Conservation (phyloP, 2,113 vertebrate genomes). For the Tetraodon nigroviridis region DNA sequence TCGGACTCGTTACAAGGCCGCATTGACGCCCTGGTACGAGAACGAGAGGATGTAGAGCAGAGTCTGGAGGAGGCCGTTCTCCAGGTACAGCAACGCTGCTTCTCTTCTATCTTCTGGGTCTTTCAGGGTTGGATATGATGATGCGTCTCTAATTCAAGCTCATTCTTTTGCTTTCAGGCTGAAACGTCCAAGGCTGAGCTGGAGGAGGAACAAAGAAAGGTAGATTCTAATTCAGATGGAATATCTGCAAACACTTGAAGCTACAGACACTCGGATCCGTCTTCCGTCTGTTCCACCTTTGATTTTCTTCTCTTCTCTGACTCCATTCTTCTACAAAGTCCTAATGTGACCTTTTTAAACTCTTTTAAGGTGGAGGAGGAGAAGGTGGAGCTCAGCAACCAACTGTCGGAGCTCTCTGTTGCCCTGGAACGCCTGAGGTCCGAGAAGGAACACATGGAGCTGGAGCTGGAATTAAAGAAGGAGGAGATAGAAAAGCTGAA, state of each 20-base stretch:
- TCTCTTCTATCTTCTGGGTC: background rate
- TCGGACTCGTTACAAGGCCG: conserved; percentile 71
- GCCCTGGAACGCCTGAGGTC: conserved; percentile 62
- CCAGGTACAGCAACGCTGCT: conserved; percentile 54
- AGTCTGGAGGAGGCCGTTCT: conserved; percentile 76
- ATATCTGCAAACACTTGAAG: background rate
- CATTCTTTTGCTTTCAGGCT: conserved; percentile 18
- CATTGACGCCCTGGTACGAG: conserved; percentile 69
- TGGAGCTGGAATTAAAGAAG: conserved; percentile 56
- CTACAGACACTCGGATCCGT: background rate
- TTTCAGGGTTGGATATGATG: background rate
- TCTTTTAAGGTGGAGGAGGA: conserved; percentile 60
- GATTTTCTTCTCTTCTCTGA: background rate
- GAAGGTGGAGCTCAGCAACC: conserved; percentile 47
- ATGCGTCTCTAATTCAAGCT: background rate
- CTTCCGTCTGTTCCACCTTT: background rate
- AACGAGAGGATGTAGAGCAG: conserved; percentile 65
- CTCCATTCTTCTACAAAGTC: background rate
- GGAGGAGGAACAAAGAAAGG: conserved; percentile 68
- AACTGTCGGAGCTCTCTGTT: conserved; percentile 45
- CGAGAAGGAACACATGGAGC: conserved; percentile 73
- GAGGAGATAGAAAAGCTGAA: conserved; percentile 54
- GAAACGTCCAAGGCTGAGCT: conserved; percentile 79
- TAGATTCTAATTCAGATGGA: conserved; percentile 2
- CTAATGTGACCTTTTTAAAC: background rate